Evolutionary conservation across 1,140 invertebrate genomes (phyloP).

Genomic region (Gonioctena quinquepunctata): DNA sequence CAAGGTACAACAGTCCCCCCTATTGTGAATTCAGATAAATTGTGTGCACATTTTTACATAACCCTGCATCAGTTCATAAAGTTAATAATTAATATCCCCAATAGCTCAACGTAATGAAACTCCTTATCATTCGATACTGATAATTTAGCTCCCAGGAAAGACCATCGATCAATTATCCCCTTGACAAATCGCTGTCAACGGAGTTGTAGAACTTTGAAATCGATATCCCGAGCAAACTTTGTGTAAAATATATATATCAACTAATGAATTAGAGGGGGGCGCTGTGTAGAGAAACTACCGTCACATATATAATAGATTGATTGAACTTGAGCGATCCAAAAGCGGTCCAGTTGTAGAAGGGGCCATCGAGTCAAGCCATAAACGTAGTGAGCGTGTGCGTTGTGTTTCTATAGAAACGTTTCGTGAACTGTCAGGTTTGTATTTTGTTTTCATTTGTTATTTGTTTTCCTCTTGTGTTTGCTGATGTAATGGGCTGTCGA

Average conservation of each 20-base stretch:
- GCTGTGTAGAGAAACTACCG: constrained; percentile 1
- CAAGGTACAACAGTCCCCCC: too few species aligned
- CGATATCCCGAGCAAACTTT: neutral
- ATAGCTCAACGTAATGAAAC: too few species aligned
- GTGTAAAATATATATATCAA: neutral
- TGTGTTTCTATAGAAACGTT: neutral
- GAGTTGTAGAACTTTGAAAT: neutral
- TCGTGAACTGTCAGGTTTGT: neutral
- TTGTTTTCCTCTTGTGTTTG: neutral
- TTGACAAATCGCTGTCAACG: neutral
- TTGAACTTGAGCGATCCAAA: neutral
- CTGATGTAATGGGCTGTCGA: neutral
- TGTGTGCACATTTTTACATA: too few species aligned
- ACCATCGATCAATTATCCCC: neutral
- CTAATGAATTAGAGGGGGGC: constrained; percentile 3
- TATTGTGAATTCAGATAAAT: too few species aligned
- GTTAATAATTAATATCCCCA: too few species aligned
- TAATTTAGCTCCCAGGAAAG: too few species aligned
- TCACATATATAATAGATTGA: neutral
- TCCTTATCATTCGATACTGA: neutral
- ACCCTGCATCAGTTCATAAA: too few species aligned
- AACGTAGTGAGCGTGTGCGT: neutral
- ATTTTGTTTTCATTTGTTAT: neutral
- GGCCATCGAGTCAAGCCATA: neutral
- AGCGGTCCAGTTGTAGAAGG: neutral